Evolutionary conservation across 2,888 invertebrate genomes (phyloP), one percentile per base, ranked within the genome.

Genomic region (Cephus sareptanus): DNA sequence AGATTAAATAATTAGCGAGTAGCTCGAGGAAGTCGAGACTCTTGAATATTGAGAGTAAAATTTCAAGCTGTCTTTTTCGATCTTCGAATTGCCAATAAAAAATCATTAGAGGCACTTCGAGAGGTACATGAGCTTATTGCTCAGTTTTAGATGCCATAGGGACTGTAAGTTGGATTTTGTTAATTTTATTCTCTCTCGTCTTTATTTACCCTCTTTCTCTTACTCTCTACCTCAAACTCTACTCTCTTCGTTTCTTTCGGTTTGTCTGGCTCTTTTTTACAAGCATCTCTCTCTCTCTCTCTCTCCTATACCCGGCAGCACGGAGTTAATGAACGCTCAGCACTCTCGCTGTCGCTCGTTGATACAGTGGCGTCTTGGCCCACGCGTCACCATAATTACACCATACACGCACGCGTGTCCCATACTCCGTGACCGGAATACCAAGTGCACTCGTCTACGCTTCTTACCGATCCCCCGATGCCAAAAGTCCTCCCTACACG

Each of bases 381-480:
- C 87, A 89, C 88, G 89, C 89, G 89, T 89, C 88, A 83, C 85
- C 87, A 83, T 89, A 89, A 91, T 90, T 89, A 89, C 89, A 83
- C 82, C 85, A 86, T 87, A 84, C 86, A 88, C 88, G 87, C 88
- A 87, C 87, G 87, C 87, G 87, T 87, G 89, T 86, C 86, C 85
- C 82, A 85, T 84, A 85, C 84, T 86, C 84, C 89, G 88, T 90
- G 89, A 88, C 88, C 85, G 81, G 87, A 87, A 85, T 89, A 73
- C 76, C 80, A 81, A 81, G 81, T 74, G 74, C 77, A 79, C 74
- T 73, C 76, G 56, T 56, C 56, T 56, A 56, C 71, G 71, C 71
- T 31, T 71, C 71, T 33, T 33, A 71, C 71, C 71, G 31, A 31
- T 31, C 71, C 71, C 71, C 71, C 31, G 9, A 31, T 33, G 71